Evolutionary conservation across 2,113 vertebrate species (phyloP).

Genomic region (Leiothrix lutea): DNA sequence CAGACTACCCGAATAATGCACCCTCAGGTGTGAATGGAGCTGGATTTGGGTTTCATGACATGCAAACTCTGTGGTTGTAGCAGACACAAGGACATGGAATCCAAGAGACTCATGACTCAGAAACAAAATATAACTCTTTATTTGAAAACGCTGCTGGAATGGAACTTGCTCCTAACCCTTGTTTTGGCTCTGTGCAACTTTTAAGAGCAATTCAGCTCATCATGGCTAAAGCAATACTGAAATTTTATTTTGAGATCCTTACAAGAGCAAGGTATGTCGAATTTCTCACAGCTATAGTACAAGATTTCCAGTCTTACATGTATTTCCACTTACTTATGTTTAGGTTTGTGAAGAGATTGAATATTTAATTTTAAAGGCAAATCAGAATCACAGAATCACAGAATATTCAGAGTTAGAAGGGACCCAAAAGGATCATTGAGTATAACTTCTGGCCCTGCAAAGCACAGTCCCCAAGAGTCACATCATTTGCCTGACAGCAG

Average conservation of each 20-base stretch:
- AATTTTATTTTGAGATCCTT: neutral
- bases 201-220: neutral
- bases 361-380: neutral
- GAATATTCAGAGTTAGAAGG: neutral
- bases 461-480: neutral
- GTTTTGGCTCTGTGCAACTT: neutral
- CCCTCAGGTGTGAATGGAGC: neutral
- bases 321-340: neutral
- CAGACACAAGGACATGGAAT: neutral
- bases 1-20: accelerated
- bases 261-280: neutral
- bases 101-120: neutral
- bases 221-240: neutral
- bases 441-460: neutral
- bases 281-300: neutral
- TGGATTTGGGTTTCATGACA: neutral
- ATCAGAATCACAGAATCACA: neutral
- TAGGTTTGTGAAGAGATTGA: neutral
- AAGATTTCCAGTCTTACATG: neutral
- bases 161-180: neutral
- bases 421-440: neutral
- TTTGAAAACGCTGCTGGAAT: neutral
- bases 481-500: neutral
- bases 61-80: accelerated
- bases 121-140: neutral